phyloP scores from a whole-genome alignment of 2,797 vertebrate species.

The Picus viridis region DNA sequence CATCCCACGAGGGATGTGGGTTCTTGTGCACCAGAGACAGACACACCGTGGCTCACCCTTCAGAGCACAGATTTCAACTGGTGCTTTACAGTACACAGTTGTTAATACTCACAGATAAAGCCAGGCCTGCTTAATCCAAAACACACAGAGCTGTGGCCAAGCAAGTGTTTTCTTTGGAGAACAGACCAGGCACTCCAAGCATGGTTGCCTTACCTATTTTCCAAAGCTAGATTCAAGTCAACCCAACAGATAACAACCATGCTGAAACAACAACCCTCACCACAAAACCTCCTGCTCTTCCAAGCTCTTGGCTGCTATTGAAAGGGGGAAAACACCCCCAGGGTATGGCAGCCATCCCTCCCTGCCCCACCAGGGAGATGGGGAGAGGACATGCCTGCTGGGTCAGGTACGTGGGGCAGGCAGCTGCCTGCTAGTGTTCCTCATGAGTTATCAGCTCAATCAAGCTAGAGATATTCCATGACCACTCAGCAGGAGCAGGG shows the following conservation, averaged over 20 bases:
- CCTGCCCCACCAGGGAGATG: not conserved
- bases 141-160: not conserved
- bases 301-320: not conserved
- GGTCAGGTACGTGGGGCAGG: not conserved
- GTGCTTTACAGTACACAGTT: not conserved
- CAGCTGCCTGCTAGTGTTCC: not conserved
- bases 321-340: not conserved
- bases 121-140: conserved; percentile 22
- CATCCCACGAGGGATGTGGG: fast-evolving
- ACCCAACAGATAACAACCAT: not conserved
- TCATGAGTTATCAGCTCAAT: not conserved
- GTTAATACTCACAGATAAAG: conserved; percentile 30
- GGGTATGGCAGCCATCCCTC: not conserved
- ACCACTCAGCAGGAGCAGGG: not conserved
- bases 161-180: conserved; percentile 23
- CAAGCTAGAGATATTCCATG: not conserved
- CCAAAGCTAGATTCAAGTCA: conserved; percentile 26
- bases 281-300: not conserved
- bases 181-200: not conserved
- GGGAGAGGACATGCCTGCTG: not conserved
- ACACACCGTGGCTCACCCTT: not conserved
- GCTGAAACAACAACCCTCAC: not conserved
- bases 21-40: not conserved
- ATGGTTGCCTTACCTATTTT: not conserved
- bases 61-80: not conserved